Percentiles rank a stretch among this genome's conserved stretches.
phyloP scores from a whole-genome alignment of 2,797 vertebrate genomes.

The Danio aesculapii region DNA sequence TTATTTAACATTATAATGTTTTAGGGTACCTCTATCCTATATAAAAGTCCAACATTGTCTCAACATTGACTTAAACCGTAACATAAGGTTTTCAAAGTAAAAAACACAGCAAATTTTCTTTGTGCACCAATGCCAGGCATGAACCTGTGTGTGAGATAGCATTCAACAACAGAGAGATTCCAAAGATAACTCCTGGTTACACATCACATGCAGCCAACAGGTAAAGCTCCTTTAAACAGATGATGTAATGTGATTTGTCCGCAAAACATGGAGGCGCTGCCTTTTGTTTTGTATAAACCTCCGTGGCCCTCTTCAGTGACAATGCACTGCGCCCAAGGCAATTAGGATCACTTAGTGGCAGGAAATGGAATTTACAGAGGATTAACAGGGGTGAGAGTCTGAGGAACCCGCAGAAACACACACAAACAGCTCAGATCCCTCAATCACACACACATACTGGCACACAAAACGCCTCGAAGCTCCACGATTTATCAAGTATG shows the following conservation, averaged over 20 bases:
- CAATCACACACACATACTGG: conserved; percentile 10
- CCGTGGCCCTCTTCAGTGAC: conserved; percentile 51
- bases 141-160: neutral
- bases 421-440: conserved; percentile 16
- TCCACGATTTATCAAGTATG: conserved; percentile 14
- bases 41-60: too few relatives aligned
- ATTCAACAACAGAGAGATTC: neutral
- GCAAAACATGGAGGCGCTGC: conserved; percentile 44
- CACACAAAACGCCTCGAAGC: conserved; percentile 4
- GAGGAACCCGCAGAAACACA: conserved; percentile 40
- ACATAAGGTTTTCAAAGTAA: neutral
- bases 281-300: conserved; percentile 55
- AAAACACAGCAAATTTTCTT: neutral
- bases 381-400: conserved; percentile 56
- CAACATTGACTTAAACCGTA: too few relatives aligned
- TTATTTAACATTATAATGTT: too few relatives aligned
- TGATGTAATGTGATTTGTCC: conserved; percentile 46
- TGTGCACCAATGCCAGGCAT: neutral
- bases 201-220: conserved; percentile 5
- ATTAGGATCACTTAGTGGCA: conserved; percentile 66
- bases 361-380: conserved; percentile 64
- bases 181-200: conserved; percentile 6
- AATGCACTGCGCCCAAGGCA: conserved; percentile 55
- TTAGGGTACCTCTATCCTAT: too few relatives aligned
- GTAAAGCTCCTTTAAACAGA: neutral